Evolutionary conservation across 2,888 invertebrate genomes (phyloP).

Genomic region (Aradus depressus): DNA sequence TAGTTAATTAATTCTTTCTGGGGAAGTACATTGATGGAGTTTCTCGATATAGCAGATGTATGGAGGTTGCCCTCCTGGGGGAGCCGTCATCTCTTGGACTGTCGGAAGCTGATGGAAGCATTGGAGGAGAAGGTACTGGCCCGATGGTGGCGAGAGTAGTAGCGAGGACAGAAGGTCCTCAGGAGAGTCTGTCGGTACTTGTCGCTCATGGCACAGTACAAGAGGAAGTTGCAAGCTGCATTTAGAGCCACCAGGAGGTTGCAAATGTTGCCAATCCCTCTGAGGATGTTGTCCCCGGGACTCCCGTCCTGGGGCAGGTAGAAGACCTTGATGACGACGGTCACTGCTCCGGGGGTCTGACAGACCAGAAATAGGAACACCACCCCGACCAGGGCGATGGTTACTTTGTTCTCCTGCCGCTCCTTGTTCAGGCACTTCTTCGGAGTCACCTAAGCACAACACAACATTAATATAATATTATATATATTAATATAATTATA

Average conservation of each 20-base stretch:
- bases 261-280: constrained; percentile 56
- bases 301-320: constrained; percentile 29
- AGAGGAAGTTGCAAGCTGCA: constrained; percentile 63
- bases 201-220: constrained; percentile 64
- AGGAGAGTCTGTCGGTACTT: constrained; percentile 52
- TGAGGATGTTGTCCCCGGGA: constrained; percentile 36
- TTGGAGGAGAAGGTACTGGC: constrained; percentile 23
- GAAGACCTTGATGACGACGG: constrained; percentile 38
- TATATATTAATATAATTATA: constrained; percentile 1
- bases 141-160: constrained; percentile 24
- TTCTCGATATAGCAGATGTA: too few species aligned
- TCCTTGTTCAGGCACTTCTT: constrained; percentile 35
- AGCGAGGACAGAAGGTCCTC: constrained; percentile 31
- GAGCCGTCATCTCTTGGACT: too few species aligned
- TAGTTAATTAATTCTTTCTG: too few species aligned
- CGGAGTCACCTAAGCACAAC: constrained; percentile 35
- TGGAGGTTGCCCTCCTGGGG: too few species aligned
- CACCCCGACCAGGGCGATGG: constrained; percentile 62
- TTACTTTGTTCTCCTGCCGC: constrained; percentile 58
- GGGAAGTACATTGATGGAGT: too few species aligned
- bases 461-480: constrained; percentile 8
- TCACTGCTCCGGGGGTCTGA: constrained; percentile 55
- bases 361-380: constrained; percentile 63
- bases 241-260: constrained; percentile 60
- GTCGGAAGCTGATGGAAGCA: too few species aligned